These are phyloP conservation scores for Rhogogaster chlorosoma DNA, from an alignment of 2,888 invertebrate genomes.

Conservation along the genomic window DNA sequence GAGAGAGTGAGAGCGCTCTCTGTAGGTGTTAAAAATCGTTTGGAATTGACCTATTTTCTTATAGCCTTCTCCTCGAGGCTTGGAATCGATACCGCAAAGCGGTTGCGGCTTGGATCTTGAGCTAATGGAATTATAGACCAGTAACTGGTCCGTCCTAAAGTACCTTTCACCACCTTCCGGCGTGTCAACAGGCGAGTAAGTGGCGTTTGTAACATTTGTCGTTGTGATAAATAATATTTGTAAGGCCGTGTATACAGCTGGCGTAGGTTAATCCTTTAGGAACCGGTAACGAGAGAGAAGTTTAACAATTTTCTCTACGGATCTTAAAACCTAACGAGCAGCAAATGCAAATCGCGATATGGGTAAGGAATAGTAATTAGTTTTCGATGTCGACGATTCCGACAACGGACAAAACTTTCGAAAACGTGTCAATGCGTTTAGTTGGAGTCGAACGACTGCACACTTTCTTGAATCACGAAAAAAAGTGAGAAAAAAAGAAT, in stretches of 20 bases:
- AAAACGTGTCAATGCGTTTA: conserved; percentile 15
- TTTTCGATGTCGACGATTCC: conserved; percentile 32
- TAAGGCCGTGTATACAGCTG: conserved; percentile 17
- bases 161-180: conserved; percentile 39
- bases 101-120: conserved; percentile 12
- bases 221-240: conserved; percentile 37
- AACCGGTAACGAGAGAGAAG: conserved; percentile 42
- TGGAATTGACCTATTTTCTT: background rate
- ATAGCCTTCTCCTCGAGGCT: background rate
- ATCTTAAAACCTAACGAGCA: conserved; percentile 26
- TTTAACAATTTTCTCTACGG: conserved; percentile 43
- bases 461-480: conserved; percentile 17
- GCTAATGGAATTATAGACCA: conserved; percentile 40
- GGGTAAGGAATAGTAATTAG: conserved; percentile 45
- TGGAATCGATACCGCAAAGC: conserved; percentile 17
- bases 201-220: conserved; percentile 28
- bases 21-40: background rate
- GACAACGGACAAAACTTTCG: conserved; percentile 14
- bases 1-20: background rate
- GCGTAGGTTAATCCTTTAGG: conserved; percentile 16
- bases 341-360: conserved; percentile 46
- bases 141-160: conserved; percentile 11
- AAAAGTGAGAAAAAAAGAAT: background rate
- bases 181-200: conserved; percentile 21
- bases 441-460: conserved; percentile 3